Percentiles rank a stretch among this genome's conserved stretches.
These are phyloP conservation scores for Holocentrus rufus DNA, from an alignment of 2,797 vertebrate genomes.

Conservation along the genomic window DNA sequence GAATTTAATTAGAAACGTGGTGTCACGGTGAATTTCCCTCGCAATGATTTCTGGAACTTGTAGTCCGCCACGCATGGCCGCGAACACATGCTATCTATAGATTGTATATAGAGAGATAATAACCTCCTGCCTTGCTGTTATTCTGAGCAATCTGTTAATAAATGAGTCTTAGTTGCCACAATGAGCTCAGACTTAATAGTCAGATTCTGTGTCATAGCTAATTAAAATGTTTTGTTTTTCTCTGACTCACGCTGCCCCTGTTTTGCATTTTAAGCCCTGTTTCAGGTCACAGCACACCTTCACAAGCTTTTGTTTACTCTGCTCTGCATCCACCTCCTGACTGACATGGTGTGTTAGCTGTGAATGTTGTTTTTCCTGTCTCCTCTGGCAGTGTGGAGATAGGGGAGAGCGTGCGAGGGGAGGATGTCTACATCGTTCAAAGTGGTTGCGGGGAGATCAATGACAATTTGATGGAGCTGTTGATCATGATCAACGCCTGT, in stretches of 20 bases:
- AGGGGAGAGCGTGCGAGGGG: conserved; percentile 94
- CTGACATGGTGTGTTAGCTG: conserved; percentile 35
- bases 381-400: conserved; percentile 90
- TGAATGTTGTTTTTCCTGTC: conserved; percentile 65
- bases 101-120: too few relatives aligned
- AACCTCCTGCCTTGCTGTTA: neutral
- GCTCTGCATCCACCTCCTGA: conserved; percentile 41
- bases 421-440: conserved; percentile 96
- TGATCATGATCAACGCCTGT: conserved; percentile 97
- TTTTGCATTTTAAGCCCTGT: neutral
- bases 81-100: conserved; percentile 9
- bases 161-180: neutral
- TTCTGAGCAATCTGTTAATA: neutral
- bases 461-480: conserved; percentile 95
- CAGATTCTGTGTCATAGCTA: neutral
- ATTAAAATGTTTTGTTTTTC: conserved; percentile 2
- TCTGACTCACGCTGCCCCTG: neutral
- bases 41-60: conserved; percentile 67
- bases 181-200: neutral
- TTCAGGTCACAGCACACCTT: neutral
- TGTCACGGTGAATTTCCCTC: conserved; percentile 59
- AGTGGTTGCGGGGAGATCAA: conserved; percentile 96
- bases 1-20: conserved; percentile 50
- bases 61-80: conserved; percentile 62
- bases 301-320: conserved; percentile 54